Evolutionary conservation across 2,113 vertebrate genomes (phyloP).

Genomic region (Lichenostomus cassidix): DNA sequence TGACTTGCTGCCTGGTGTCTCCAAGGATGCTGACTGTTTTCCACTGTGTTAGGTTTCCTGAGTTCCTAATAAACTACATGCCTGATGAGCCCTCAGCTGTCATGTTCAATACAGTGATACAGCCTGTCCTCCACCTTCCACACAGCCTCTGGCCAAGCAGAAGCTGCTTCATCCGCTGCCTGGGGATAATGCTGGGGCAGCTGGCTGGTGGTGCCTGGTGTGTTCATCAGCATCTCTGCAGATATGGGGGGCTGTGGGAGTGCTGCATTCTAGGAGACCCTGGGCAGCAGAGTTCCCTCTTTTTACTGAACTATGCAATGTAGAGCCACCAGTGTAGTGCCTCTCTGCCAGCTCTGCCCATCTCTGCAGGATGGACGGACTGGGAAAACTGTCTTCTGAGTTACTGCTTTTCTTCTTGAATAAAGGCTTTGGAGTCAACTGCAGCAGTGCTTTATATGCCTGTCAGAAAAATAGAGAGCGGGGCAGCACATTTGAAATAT

Average conservation of each 20-base stretch:
- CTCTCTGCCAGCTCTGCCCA: neutral
- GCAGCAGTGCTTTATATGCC: neutral
- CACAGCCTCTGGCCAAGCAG: neutral
- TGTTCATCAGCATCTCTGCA: neutral
- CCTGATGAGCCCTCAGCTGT: neutral
- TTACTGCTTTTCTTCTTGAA: neutral
- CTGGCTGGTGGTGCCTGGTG: neutral
- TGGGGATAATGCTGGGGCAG: neutral
- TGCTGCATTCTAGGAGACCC: neutral
- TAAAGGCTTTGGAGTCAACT: neutral
- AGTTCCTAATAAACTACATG: neutral
- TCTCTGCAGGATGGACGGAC: neutral
- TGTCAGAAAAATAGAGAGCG: neutral
- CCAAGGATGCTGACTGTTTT: neutral
- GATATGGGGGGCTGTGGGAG: accelerated
- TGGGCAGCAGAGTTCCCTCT: neutral
- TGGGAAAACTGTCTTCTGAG: neutral
- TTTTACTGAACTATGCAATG: neutral
- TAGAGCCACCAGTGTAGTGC: accelerated
- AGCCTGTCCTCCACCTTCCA: neutral
- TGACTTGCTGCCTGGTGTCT: neutral
- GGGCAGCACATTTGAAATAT: neutral
- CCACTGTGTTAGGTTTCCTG: neutral
- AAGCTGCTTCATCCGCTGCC: neutral
- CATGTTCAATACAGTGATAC: neutral